Evolutionary conservation across 1,140 invertebrate species (phyloP), one percentile per base, ranked within the genome.

Genomic region (Harlomillsia oculata): DNA sequence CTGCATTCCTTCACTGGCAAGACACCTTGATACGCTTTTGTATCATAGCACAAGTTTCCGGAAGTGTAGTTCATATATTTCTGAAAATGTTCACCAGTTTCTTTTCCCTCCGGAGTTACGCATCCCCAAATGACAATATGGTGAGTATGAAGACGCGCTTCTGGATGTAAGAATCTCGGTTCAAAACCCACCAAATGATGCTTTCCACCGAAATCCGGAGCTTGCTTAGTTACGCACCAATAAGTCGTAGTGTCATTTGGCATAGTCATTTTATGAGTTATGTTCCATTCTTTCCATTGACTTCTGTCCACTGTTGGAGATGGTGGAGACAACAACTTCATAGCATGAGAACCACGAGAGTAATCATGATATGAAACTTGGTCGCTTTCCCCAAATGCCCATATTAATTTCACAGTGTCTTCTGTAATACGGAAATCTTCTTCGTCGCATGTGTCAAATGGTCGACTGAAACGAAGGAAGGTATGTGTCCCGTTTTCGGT

Each of bases 401-500:
- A 89, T 2, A 88, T 76, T 0, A 88, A 75, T 65, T 82, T 78
- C 1, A 83, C 76, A 3, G 84, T 88, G 67, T 88, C 84, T 13
- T 77, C 76, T 2, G 51, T 80, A 50, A 88, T 77, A 50, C 77
- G 40, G 16, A 68, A 74, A 62, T 82, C 80, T 72, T 89, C 83
- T 9, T 76, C 74, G 70, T 90, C 87, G 67, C 87, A 90, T 2
- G 86, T 89, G 67, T 85, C 79, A 70, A 86, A 78, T 51, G 75
- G 74, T 40, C 87, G 76, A 34, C 79, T 75, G 67, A 89, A 87
- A 63, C 80, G 80, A 1, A 88, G 71, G 5, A 78, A 77, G 0
- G 86, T 87, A 68, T 89, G 85, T 0, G 85, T 89, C 5, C 72
- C 74, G 67, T 89, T 89, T 71, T 89, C 83, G 44, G 73, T 76